Evolutionary conservation across 2,797 vertebrate species (phyloP), one percentile per base, ranked within the genome.

Genomic region (Gallinago nigripennis): DNA sequence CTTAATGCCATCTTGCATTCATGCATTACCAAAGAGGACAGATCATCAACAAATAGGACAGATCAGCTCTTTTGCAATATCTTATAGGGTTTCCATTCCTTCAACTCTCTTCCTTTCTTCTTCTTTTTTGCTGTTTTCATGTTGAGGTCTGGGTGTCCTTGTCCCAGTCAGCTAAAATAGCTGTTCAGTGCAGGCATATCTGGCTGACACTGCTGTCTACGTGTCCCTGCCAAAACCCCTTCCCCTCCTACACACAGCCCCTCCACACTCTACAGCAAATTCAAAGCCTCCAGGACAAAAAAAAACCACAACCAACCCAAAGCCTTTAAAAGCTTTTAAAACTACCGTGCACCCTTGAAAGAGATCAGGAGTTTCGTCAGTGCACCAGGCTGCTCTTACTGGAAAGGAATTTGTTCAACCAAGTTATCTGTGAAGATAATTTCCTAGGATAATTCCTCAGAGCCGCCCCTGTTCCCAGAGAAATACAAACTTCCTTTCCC

Each of bases 381-480:
- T 39, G 57, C n/a, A 87, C 16, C 33, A 78, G 61, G 9, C 68
- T 89, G 53, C n/a, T 92, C 79, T 85, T 95, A 78, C 23, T 16
- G 61, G 53, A 90, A 90, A 94, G 90, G 80, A 81, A 94, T 94
- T 81, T 94, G 31, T 66, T 78, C 11, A 2, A 14, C 61, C 41
- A 57, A 90, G 61, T 91, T 96, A 81, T 88, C 82, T 89, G 87
- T 54, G 87, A 90, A 91, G 82, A 78, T n/a, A 2, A 81, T 95
- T 96, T 95, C 69, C 78, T 85, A 69, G 80, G 50, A 54, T 78
- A 88, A 86, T 71, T 81, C 76, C 82, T 86, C 72, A 72, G 57
- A 90, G 41, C 48, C 75, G 18, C 10, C 7, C 13, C 30, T 0
- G 1, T 77, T 96, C 72, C 58, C 41, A 46, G 46, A 33, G 87